Evolutionary conservation across 2,113 vertebrate genomes (phyloP).

Genomic region (Pithys albifrons): DNA sequence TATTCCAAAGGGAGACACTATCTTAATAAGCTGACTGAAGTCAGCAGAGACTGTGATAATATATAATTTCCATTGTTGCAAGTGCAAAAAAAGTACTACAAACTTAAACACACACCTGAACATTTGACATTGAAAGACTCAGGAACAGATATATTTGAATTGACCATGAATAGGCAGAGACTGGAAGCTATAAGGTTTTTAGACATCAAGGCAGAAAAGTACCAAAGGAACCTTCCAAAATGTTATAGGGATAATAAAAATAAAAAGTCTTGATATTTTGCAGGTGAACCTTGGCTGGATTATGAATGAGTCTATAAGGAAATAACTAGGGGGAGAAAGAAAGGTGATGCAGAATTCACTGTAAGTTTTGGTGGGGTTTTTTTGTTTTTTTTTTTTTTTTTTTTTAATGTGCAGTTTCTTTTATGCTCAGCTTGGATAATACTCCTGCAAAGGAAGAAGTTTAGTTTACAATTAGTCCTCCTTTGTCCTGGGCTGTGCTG

Average conservation of each 20-base stretch:
- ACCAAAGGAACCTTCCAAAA: neutral
- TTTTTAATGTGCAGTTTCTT: neutral
- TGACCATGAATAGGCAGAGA: neutral
- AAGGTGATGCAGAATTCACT: neutral
- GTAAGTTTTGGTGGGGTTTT: neutral
- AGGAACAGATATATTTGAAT: neutral
- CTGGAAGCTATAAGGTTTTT: neutral
- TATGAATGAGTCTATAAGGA: neutral
- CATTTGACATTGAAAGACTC: neutral
- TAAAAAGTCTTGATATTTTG: neutral
- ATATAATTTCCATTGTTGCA: neutral
- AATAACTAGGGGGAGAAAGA: neutral
- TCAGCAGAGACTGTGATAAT: neutral
- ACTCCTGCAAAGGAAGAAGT: neutral
- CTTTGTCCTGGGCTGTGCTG: neutral
- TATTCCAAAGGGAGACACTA: neutral
- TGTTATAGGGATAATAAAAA: neutral
- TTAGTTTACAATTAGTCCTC: neutral
- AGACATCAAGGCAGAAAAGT: neutral
- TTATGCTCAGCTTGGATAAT: neutral
- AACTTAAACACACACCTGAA: neutral
- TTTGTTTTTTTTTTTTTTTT: no score
- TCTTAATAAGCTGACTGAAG: neutral
- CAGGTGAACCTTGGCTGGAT: neutral
- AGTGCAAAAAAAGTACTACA: neutral